phyloP scores from a whole-genome alignment of 2,113 vertebrate genomes.

The Cygnus atratus region DNA sequence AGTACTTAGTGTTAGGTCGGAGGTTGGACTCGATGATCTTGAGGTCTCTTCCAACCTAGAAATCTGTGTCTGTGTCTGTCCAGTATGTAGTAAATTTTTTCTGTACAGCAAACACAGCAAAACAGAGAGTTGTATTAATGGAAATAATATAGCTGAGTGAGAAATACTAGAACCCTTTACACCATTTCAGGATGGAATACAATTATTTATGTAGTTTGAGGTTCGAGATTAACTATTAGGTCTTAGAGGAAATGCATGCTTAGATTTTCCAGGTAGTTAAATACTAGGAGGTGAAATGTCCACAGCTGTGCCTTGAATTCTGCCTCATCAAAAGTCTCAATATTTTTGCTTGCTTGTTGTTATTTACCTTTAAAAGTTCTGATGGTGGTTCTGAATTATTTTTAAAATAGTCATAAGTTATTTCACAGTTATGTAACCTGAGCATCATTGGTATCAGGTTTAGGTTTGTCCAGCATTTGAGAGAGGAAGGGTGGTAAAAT shows the following conservation, averaged over 20 bases:
- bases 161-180: not conserved
- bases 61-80: too few species aligned
- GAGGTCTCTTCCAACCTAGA: too few species aligned
- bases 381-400: not conserved
- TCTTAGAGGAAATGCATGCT: accelerated
- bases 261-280: not conserved
- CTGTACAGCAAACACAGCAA: not conserved
- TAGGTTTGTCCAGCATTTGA: not conserved
- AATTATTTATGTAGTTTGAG: not conserved
- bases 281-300: not conserved
- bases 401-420: not conserved
- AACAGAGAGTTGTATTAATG: not conserved
- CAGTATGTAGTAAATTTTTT: accelerated
- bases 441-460: not conserved
- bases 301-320: not conserved
- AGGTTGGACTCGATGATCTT: too few species aligned
- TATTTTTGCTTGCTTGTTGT: not conserved
- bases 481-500: not conserved
- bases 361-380: not conserved
- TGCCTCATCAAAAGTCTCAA: not conserved
- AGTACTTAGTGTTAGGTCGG: too few species aligned
- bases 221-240: not conserved
- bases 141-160: not conserved
- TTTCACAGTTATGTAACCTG: not conserved
- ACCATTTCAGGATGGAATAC: not conserved